Conservation (phyloP, 2,888 invertebrate genomes). For the Linyphia triangularis region DNA sequence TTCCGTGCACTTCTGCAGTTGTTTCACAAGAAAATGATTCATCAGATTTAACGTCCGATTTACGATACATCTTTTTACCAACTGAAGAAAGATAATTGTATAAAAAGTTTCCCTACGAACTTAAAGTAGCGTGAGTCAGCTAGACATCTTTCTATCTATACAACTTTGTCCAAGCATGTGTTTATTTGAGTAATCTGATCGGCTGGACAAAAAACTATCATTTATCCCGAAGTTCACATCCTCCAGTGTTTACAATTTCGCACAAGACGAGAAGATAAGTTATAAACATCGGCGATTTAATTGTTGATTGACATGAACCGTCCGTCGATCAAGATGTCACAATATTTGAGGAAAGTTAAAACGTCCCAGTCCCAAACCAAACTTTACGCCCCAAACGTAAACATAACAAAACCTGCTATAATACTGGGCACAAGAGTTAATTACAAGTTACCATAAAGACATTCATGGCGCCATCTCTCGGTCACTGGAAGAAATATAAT, state of each 20-base stretch:
- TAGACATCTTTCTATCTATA: neutral
- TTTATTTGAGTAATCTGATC: conserved; percentile 47
- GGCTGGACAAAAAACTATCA: neutral
- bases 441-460: conserved; percentile 32
- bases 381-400: neutral
- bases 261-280: neutral
- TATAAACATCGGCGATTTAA: neutral
- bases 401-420: neutral
- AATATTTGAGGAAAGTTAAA: neutral
- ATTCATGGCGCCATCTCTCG: conserved; percentile 51
- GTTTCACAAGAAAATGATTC: neutral
- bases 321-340: neutral
- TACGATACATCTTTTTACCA: neutral
- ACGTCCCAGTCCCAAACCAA: neutral
- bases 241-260: neutral
- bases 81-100: neutral
- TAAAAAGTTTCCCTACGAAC: conserved; percentile 5
- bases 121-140: neutral
- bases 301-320: conserved; percentile 7
- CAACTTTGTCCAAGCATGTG: neutral
- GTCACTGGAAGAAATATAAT: neutral
- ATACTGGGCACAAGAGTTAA: conserved; percentile 8
- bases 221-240: conserved; percentile 12
- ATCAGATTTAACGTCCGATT: neutral
- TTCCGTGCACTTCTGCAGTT: neutral